Evolutionary conservation across 1,140 invertebrate species (phyloP).

Genomic region (Teleogryllus occipitalis): DNA sequence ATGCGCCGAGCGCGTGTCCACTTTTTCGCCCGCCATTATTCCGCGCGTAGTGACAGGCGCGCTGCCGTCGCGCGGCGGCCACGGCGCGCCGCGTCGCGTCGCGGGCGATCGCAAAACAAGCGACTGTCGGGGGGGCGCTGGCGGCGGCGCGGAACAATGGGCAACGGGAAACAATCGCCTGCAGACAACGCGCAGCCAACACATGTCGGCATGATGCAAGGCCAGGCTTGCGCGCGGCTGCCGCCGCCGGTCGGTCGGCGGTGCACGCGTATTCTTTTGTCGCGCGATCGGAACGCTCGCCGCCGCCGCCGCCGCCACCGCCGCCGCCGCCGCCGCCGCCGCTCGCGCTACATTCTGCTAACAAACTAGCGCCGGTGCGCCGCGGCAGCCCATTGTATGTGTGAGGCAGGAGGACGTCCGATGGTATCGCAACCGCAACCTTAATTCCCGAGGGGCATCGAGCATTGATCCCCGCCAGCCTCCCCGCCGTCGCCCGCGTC

Average conservation of each 20-base stretch:
- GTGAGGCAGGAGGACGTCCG: not conserved
- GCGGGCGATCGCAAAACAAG: too few relatives aligned
- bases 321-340: too few relatives aligned
- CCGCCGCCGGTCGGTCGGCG: too few relatives aligned
- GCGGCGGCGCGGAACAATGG: not conserved
- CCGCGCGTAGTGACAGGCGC: not conserved
- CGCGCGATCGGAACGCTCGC: not conserved
- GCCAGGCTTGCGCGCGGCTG: too few relatives aligned
- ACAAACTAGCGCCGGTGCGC: not conserved
- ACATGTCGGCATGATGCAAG: not conserved
- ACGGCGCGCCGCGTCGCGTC: too few relatives aligned
- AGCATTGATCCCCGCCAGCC: not conserved
- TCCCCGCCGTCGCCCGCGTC: not conserved
- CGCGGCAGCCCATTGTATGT: not conserved
- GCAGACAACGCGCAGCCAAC: too few relatives aligned
- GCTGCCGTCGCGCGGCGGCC: too few relatives aligned
- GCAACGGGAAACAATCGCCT: not conserved
- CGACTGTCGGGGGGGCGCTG: too few relatives aligned
- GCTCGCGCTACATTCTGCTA: not conserved
- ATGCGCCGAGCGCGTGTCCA: not conserved
- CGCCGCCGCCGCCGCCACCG: too few relatives aligned
- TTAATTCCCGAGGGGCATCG: not conserved
- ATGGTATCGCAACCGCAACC: not conserved
- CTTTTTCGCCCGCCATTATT: slow-evolving; percentile 3
- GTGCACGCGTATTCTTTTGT: not conserved